phyloP scores from a whole-genome alignment of 1,140 invertebrate species.

The Aphis gossypii region DNA sequence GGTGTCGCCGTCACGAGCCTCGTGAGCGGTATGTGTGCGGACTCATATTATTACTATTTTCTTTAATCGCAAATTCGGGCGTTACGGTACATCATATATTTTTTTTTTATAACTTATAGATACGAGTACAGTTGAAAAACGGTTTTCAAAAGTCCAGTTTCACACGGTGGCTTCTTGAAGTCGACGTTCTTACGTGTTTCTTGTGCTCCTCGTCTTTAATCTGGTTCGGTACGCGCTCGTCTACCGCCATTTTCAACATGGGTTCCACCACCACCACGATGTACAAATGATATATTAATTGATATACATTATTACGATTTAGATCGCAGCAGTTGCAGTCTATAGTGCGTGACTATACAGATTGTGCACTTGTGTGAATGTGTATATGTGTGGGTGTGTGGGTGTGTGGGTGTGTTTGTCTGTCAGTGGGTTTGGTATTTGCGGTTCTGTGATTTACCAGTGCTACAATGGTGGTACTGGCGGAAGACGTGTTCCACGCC shows the following conservation, averaged over 20 bases:
- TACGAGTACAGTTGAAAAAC: background rate
- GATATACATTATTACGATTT: background rate
- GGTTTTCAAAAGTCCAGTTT: background rate
- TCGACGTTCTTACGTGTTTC: background rate
- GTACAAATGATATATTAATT: background rate
- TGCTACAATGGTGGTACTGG: background rate
- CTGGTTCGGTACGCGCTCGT: background rate
- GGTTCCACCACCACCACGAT: background rate
- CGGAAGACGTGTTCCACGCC: conserved; percentile 57
- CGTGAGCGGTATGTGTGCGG: too few relatives aligned
- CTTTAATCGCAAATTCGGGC: too few relatives aligned
- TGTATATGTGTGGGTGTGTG: background rate
- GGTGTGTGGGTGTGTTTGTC: too few relatives aligned
- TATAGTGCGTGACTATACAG: background rate
- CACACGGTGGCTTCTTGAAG: background rate
- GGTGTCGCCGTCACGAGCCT: too few relatives aligned
- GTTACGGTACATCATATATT: background rate
- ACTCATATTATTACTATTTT: too few relatives aligned
- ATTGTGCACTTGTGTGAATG: background rate
- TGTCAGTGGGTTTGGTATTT: background rate
- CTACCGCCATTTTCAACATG: background rate
- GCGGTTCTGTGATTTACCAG: conserved; percentile 41
- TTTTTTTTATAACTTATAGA: too few relatives aligned
- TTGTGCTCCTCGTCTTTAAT: background rate
- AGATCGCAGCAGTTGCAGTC: background rate